Evolutionary conservation across 2,113 vertebrate species (phyloP).

Genomic region (Dipodomys ordii): DNA sequence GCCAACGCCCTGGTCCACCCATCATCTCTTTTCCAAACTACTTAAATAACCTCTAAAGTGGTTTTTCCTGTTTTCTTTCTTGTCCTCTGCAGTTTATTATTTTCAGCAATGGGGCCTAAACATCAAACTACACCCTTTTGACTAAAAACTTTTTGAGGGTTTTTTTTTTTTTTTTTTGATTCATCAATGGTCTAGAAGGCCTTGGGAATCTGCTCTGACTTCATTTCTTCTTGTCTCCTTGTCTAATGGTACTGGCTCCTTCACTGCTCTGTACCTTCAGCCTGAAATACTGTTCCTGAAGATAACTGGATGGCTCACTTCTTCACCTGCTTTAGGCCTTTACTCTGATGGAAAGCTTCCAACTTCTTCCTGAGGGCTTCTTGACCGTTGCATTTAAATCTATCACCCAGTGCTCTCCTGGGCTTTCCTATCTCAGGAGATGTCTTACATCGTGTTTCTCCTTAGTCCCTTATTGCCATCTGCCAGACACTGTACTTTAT

Average conservation of each 20-base stretch:
- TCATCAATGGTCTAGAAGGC: not conserved
- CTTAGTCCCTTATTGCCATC: not conserved
- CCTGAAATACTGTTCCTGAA: not conserved
- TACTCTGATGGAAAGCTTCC: not conserved
- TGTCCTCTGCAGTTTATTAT: not conserved
- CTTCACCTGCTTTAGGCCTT: not conserved
- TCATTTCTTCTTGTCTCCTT: not conserved
- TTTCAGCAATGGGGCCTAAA: not conserved
- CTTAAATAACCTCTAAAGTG: not conserved
- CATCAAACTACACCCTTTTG: not conserved
- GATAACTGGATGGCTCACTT: not conserved
- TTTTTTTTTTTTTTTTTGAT: not conserved
- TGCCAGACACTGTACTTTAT: not conserved
- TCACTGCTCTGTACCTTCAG: not conserved
- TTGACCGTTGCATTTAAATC: not conserved
- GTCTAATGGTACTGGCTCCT: not conserved
- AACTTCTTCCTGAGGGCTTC: not conserved
- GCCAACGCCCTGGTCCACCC: not conserved
- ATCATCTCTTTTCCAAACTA: not conserved
- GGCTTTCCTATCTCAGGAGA: not conserved
- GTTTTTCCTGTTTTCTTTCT: not conserved
- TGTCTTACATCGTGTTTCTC: not conserved
- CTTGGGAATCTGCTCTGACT: not conserved
- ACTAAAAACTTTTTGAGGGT: not conserved
- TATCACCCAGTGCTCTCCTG: not conserved